Evolutionary conservation across 30 jellyfish, hydroid and myxozoan species (phyloP), one percentile per base, ranked within the genome.

Genomic region (Aurelia coerulea): DNA sequence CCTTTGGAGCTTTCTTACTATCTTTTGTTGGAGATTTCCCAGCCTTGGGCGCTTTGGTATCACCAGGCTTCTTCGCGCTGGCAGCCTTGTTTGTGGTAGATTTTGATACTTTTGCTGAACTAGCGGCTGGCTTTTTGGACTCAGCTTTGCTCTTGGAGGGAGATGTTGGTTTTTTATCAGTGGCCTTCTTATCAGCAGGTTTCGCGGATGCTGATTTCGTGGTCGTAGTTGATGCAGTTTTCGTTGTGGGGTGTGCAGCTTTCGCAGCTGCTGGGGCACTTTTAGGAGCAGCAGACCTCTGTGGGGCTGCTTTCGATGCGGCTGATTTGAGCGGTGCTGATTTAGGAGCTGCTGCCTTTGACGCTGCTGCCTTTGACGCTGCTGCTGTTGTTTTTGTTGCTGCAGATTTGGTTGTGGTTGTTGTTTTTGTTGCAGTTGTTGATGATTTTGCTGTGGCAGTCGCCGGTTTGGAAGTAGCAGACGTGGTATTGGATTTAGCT

Each of bases 401-500:
- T 10, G 85, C 65, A 42, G 91, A 31, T 31, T 56, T 35, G 50
- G 46, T 68, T 12, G 91, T 37, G 46, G 66, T 11, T 16, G 91
- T 16, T 35, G 92, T 34, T 2, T 41, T 39, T 32, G 71, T 75
- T 32, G 89, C 62, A 9, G 87, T 34, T 34, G 87, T 14, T 16
- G 88, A 1, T 69, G 88, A 10, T 37, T 56, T 46, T 13, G 72
- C 75, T 12, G 46, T 56, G 14, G 93, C 37, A 10, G 92, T 12
- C 34, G 79, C 62, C 17, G 72, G 34, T 72, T 81, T 64, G 29
- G 74, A 9, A 1, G 32, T 18, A 6, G 90, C 42, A 17, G 84
- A 19, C 12, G 85, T 12, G 7, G 88, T 1, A 39, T 81, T 32
- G 41, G 74, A 14, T 50, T 76, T 90, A 54, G 97, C 70, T 0